Percentiles rank a stretch among this genome's conserved stretches.
Evolutionary conservation across 2,113 vertebrate species (phyloP).

Genomic region (Marmota monax): DNA sequence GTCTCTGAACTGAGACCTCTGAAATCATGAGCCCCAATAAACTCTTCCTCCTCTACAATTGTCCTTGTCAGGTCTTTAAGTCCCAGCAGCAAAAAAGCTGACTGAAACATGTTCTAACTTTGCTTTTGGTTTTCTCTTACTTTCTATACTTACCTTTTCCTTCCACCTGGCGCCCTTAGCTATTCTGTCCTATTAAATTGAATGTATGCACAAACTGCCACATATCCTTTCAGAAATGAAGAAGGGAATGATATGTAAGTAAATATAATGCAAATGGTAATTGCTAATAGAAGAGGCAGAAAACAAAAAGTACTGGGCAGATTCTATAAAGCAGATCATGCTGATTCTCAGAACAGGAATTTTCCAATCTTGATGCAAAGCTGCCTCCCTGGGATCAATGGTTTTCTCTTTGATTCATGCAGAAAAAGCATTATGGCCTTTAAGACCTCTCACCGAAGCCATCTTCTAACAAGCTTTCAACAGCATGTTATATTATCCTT

Average conservation of each 20-base stretch:
- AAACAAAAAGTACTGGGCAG: background rate
- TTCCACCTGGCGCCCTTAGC: background rate
- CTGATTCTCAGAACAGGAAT: background rate
- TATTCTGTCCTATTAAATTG: background rate
- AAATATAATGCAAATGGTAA: conserved; percentile 8
- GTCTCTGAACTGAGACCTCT: too few relatives aligned
- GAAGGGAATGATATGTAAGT: background rate
- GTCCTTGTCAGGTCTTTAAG: too few relatives aligned
- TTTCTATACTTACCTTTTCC: background rate
- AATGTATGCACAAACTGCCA: background rate
- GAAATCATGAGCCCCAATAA: too few relatives aligned
- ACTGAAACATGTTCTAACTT: background rate
- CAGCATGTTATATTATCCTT: background rate
- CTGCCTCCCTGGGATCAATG: background rate
- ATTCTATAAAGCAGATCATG: background rate
- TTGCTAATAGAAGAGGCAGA: background rate
- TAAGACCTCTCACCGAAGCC: background rate
- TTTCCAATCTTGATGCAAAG: background rate
- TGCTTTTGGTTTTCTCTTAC: background rate
- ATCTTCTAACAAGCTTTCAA: background rate
- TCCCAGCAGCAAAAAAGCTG: too few relatives aligned
- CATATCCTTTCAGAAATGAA: conserved; percentile 8
- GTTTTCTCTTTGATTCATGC: background rate
- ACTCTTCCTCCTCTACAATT: too few relatives aligned
- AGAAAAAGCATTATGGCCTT: background rate